phyloP scores from a whole-genome alignment of 1,140 invertebrate genomes.

The Heliothis subflexa region DNA sequence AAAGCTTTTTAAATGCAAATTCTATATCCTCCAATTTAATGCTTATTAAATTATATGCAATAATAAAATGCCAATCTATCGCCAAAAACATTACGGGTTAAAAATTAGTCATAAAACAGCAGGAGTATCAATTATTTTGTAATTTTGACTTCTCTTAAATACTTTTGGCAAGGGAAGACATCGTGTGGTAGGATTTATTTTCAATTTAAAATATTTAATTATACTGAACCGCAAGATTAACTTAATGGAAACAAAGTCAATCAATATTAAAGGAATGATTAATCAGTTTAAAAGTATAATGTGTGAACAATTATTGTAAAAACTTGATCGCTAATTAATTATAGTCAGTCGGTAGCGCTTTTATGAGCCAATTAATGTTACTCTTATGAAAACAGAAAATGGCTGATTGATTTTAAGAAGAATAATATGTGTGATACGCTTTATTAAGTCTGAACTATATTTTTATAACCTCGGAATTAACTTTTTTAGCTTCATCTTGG shows the following conservation, averaged over 20 bases:
- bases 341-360: no score
- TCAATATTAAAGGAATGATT: neutral
- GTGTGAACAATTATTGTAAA: no score
- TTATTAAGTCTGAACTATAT: neutral
- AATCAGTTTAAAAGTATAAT: neutral
- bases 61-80: slow-evolving; percentile 16
- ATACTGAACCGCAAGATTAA: neutral
- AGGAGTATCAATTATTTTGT: neutral
- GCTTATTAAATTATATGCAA: slow-evolving; percentile 20
- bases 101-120: slow-evolving; percentile 35
- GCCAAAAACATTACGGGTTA: slow-evolving; percentile 13
- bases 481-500: neutral
- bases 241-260: neutral
- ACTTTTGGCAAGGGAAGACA: slow-evolving; percentile 7
- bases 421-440: no score
- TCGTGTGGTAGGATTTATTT: neutral
- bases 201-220: slow-evolving; percentile 4
- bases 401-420: no score
- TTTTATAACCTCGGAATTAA: neutral
- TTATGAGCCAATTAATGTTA: no score
- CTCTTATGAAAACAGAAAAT: no score
- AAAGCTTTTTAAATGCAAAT: slow-evolving; percentile 26
- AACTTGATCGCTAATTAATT: no score
- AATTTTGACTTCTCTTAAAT: slow-evolving; percentile 11
- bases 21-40: slow-evolving; percentile 30